Evolutionary conservation across 2,888 invertebrate species (phyloP).

Genomic region (Fragum fragum): DNA sequence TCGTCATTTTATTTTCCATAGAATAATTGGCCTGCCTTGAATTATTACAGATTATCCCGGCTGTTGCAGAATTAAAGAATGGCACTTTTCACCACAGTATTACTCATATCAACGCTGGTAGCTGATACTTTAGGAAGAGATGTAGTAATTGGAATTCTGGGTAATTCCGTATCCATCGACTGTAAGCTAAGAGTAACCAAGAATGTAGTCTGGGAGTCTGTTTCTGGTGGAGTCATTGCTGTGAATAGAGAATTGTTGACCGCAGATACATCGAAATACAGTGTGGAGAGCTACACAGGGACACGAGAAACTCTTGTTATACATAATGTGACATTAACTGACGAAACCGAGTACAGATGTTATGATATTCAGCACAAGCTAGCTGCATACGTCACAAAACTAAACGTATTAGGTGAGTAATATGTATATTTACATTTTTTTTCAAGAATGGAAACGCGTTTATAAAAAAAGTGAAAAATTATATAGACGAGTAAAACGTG

Average conservation of each 20-base stretch:
- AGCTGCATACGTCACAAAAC: slow-evolving; percentile 34
- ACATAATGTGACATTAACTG: slow-evolving; percentile 59
- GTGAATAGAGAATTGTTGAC: slow-evolving; percentile 42
- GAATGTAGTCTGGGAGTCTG: slow-evolving; percentile 50
- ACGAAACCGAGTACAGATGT: slow-evolving; percentile 67
- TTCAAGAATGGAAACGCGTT: no score
- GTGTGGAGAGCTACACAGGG: slow-evolving; percentile 47
- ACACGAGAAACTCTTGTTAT: slow-evolving; percentile 61
- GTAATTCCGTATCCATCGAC: slow-evolving; percentile 59
- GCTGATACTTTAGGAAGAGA: slow-evolving; percentile 38
- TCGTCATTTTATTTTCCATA: no score
- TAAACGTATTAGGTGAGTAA: slow-evolving; percentile 57
- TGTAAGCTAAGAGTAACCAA: slow-evolving; percentile 56
- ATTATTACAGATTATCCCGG: no score
- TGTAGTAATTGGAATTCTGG: slow-evolving; percentile 56
- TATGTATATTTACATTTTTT: no score
- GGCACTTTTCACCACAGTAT: neutral
- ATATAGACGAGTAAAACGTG: no score
- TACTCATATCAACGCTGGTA: neutral
- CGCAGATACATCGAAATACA: slow-evolving; percentile 45
- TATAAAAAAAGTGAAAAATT: no score
- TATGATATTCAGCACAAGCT: slow-evolving; percentile 53
- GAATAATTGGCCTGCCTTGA: no score
- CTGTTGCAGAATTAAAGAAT: neutral
- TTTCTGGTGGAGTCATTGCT: slow-evolving; percentile 48